Evolutionary conservation across 53 echinoderm and acorn worm genomes (phyloP), one percentile per base, ranked within the genome.

Genomic region (Echinometra lucunter): DNA sequence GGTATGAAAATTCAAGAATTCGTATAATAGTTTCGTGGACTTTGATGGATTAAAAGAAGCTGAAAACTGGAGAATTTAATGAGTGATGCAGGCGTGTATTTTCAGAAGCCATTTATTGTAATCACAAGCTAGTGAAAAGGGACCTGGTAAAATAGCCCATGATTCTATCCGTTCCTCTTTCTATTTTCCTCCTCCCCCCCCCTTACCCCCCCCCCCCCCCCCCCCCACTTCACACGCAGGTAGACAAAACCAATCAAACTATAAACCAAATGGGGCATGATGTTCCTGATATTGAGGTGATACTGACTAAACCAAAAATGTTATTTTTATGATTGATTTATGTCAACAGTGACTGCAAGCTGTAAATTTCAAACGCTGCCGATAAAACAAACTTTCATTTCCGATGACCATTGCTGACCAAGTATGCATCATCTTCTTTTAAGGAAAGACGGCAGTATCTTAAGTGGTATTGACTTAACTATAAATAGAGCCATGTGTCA

Each of bases 381-480:
- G 89, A 60, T 40, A 17, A 58, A 58, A 40, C 40, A 63, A 89
- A 89, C 89, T 89, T 89, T 89, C 58, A 37, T 37, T 60, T 58
- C 38, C 19, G 89, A n/a, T 53, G 28, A 21, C 11, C 18, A 60
- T 60, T 9, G 63, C 60, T 60, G 89, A 89, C 27, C n/a, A 47
- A 89, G 57, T 60, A 89, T 38, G 89, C 60, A 58, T 89, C 89
- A 89, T 60, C 89, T 23, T 89, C 60, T 58, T 60, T 88, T 55
- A 88, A 88, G 49, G 38, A 78, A 49, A 49, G 30, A 35, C 35
- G 57, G 30, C 88, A 30, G 60, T 89, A 63, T 55, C 16, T 89
- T 18, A 38, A 89, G 89, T 47, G 88, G 88, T 47, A 23, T 89
- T 89, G 89, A 89, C 89, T 89, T 58, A 19, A 6, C 89, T 89